These are phyloP conservation scores for Pollenia angustigena DNA, from an alignment of 2,888 invertebrate species.

Conservation along the genomic window DNA sequence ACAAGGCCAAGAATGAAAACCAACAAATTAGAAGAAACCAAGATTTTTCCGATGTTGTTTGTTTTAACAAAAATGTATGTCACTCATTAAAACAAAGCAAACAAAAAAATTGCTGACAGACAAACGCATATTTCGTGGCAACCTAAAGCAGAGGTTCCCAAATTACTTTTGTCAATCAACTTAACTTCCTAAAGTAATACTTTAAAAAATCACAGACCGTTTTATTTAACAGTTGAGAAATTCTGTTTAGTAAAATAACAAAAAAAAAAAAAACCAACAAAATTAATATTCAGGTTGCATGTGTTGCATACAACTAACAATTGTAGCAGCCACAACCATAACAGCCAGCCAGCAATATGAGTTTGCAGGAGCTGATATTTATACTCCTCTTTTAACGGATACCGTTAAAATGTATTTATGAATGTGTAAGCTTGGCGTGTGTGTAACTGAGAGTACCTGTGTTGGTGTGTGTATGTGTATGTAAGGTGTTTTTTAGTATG, in stretches of 20 bases:
- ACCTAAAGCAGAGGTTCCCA: conserved; percentile 36
- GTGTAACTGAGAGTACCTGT: not conserved
- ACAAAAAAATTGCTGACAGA: conserved; percentile 1
- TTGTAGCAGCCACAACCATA: conserved; percentile 20
- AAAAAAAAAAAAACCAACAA: not conserved
- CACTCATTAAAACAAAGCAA: conserved; percentile 48
- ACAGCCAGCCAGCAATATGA: conserved; percentile 4
- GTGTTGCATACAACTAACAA: conserved; percentile 57
- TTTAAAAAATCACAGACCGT: not conserved
- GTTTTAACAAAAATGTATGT: conserved; percentile 56
- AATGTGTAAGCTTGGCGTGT: not conserved
- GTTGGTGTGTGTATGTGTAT: not conserved
- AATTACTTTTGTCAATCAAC: not conserved
- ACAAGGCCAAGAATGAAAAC: not conserved
- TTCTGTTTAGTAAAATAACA: not conserved
- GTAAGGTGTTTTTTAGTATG: conserved; percentile 42
- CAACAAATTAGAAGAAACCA: not conserved
- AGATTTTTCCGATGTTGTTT: conserved; percentile 30
- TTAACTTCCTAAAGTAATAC: not conserved
- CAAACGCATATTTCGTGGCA: conserved; percentile 19
- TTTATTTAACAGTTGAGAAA: conserved; percentile 32
- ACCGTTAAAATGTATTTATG: conserved; percentile 47
- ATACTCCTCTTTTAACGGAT: conserved; percentile 28
- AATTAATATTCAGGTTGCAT: conserved; percentile 66
- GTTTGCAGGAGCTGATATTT: conserved; percentile 49